These are phyloP conservation scores for Thalassarche chlororhynchos DNA, from an alignment of 2,113 vertebrate genomes.

Conservation along the genomic window DNA sequence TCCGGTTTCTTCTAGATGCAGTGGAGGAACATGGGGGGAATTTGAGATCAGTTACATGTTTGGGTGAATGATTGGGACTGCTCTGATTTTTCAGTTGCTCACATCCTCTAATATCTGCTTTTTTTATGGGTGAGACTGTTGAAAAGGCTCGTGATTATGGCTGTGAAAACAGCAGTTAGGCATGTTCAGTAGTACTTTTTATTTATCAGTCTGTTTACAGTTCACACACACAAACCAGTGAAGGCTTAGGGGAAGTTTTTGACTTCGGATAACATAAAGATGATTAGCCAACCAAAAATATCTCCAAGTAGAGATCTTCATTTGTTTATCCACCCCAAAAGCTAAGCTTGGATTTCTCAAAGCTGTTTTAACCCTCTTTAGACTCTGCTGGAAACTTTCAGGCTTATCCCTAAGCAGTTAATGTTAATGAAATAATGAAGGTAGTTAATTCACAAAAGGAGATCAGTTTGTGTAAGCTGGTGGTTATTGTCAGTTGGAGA, in stretches of 20 bases:
- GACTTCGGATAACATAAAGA: background rate
- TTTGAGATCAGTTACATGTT: background rate
- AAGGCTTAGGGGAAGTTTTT: background rate
- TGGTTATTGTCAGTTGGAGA: background rate
- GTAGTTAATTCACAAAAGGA: background rate
- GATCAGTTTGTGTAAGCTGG: background rate
- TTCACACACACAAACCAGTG: background rate
- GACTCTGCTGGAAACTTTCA: background rate
- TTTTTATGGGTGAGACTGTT: background rate
- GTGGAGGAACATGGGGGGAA: background rate
- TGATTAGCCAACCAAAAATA: background rate
- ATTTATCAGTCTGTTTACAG: background rate
- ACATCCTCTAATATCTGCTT: background rate
- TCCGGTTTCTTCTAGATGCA: background rate
- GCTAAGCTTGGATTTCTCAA: slow-evolving; percentile 29
- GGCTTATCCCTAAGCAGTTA: background rate
- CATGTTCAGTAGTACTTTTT: background rate
- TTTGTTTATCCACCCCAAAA: background rate
- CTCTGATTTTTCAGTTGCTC: background rate
- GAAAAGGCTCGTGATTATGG: background rate
- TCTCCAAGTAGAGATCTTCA: background rate
- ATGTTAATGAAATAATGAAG: slow-evolving; percentile 12
- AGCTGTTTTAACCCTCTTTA: slow-evolving; percentile 21
- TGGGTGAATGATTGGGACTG: background rate
- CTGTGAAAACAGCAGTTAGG: background rate